These are phyloP conservation scores for Ia io DNA, from an alignment of 2,113 vertebrate genomes.

Conservation along the genomic window DNA sequence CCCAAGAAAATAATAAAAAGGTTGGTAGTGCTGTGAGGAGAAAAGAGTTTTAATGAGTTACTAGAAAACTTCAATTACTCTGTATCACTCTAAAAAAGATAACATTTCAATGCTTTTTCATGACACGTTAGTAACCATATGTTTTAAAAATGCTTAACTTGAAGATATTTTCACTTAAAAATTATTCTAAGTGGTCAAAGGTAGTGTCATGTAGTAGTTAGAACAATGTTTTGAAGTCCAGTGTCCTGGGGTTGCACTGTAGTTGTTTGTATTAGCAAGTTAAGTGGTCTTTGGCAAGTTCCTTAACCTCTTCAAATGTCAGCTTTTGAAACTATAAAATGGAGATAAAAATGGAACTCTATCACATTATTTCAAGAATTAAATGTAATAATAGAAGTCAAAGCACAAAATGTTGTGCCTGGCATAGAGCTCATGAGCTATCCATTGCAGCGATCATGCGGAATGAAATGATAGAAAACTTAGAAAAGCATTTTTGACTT, in stretches of 20 bases:
- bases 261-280: not conserved
- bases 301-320: not conserved
- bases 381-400: not conserved
- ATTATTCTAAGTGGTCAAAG: not conserved
- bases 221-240: not conserved
- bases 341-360: not conserved
- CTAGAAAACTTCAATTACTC: not conserved
- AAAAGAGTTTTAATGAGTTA: not conserved
- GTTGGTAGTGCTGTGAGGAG: not conserved
- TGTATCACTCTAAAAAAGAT: no score
- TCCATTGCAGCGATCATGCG: not conserved
- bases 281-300: not conserved
- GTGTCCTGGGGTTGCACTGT: not conserved
- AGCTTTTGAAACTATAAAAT: constrained; percentile 3
- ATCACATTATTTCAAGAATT: not conserved
- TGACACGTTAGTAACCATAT: not conserved
- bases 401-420: not conserved
- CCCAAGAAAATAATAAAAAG: not conserved
- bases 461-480: not conserved
- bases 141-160: not conserved
- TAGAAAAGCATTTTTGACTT: not conserved
- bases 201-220: not conserved
- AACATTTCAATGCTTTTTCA: not conserved
- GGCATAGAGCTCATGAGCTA: not conserved
- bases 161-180: not conserved